These are phyloP conservation scores for Zeuzera pyrina DNA, from an alignment of 2,888 invertebrate genomes.

Conservation along the genomic window DNA sequence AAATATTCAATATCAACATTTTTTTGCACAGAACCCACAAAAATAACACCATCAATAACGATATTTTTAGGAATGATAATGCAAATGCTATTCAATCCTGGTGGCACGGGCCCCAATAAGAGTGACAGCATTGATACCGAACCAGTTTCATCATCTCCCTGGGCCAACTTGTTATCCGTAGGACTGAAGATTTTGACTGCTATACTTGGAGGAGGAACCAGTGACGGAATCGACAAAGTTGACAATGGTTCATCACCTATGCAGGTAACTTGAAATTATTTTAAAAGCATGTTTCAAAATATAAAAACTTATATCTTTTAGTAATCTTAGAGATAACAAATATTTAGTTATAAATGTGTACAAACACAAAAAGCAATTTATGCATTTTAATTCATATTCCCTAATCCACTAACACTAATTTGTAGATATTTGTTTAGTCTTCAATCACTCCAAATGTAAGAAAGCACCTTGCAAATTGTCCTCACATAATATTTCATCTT, in stretches of 20 bases:
- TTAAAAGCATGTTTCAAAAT: neutral
- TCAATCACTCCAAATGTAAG: conserved; percentile 43
- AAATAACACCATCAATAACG: no score
- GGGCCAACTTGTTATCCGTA: conserved; percentile 90
- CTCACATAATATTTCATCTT: conserved; percentile 45
- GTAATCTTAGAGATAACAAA: conserved; percentile 10
- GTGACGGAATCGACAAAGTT: conserved; percentile 91
- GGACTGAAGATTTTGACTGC: conserved; percentile 90
- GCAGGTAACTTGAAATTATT: conserved; percentile 76
- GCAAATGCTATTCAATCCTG: conserved; percentile 88
- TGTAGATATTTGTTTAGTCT: conserved; percentile 42
- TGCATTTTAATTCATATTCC: conserved; percentile 12
- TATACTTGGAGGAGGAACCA: conserved; percentile 83
- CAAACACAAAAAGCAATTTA: conserved; percentile 4
- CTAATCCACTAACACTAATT: conserved; percentile 61
- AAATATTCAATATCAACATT: no score
- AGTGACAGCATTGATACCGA: conserved; percentile 83
- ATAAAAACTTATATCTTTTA: neutral
- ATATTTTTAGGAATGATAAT: conserved; percentile 79
- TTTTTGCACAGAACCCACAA: no score
- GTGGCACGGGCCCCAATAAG: conserved; percentile 82
- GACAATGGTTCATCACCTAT: conserved; percentile 90
- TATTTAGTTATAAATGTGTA: neutral
- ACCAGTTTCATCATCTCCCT: conserved; percentile 82
- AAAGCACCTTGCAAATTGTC: conserved; percentile 50